These are phyloP conservation scores for Ursus arctos DNA, from an alignment of 2,113 vertebrate species.

Conservation along the genomic window DNA sequence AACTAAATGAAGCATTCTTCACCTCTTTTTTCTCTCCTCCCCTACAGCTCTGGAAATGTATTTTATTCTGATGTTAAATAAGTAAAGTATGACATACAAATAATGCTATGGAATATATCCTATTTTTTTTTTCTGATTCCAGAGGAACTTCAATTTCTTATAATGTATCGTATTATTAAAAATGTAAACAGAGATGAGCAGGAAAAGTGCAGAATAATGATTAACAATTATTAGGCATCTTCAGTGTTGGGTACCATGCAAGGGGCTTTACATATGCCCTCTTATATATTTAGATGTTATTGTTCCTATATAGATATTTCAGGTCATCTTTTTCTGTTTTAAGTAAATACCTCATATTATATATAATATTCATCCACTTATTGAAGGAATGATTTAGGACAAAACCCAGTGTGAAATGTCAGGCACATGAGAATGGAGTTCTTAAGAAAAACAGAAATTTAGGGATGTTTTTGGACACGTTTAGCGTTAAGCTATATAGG, in stretches of 20 bases:
- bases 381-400: not conserved
- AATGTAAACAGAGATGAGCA: not conserved
- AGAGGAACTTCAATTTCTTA: slow-evolving; percentile 37
- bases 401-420: not conserved
- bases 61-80: slow-evolving; percentile 46
- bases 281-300: not conserved
- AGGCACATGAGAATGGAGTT: not conserved
- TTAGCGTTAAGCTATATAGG: not conserved
- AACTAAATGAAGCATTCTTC: not conserved
- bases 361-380: not conserved
- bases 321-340: not conserved
- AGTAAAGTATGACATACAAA: not conserved
- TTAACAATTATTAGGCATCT: not conserved
- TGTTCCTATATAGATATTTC: not conserved
- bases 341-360: not conserved
- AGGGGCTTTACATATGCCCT: not conserved
- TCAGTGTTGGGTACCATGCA: not conserved
- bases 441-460: not conserved
- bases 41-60: not conserved
- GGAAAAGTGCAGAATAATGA: not conserved
- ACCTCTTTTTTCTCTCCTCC: not conserved
- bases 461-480: not conserved
- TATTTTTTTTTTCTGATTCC: slow-evolving; percentile 39
- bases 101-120: not conserved
- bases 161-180: not conserved